Conservation (phyloP, 2,888 invertebrate species). For the Orchesellides sinensis region DNA sequence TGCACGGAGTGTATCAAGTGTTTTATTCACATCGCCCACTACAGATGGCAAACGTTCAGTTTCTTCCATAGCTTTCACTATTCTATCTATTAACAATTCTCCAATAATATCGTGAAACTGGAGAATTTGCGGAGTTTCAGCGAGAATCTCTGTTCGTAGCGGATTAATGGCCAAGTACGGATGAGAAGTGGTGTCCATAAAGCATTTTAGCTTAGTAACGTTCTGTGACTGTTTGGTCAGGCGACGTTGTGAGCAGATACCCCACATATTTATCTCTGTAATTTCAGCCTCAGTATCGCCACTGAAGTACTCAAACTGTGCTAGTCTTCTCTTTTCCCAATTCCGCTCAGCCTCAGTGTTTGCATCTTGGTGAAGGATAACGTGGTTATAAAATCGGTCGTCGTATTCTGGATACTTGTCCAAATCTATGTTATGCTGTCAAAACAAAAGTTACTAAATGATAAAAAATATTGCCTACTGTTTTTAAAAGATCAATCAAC, state of each 20-base stretch:
- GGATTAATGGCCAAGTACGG: background rate
- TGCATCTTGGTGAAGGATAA: background rate
- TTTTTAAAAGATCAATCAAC: no score
- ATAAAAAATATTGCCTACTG: no score
- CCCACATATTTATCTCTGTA: background rate
- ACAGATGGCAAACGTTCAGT: background rate
- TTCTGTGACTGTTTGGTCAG: no score
- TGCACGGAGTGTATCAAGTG: no score
- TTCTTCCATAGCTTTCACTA: background rate
- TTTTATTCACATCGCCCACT: background rate
- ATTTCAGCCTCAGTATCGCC: background rate
- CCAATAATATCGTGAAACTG: conserved; percentile 8
- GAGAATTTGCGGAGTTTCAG: background rate
- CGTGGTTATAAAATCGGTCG: background rate
- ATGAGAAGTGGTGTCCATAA: background rate
- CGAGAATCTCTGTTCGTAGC: background rate
- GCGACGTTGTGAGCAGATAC: background rate
- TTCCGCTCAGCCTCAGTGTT: background rate
- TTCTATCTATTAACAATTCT: background rate
- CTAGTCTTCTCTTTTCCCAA: background rate
- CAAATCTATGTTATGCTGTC: background rate
- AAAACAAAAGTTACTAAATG: background rate
- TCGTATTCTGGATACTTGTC: background rate
- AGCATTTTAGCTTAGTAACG: background rate
- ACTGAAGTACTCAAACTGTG: background rate